phyloP scores from a whole-genome alignment of 2,113 vertebrate species.

The Nibea coibor region DNA sequence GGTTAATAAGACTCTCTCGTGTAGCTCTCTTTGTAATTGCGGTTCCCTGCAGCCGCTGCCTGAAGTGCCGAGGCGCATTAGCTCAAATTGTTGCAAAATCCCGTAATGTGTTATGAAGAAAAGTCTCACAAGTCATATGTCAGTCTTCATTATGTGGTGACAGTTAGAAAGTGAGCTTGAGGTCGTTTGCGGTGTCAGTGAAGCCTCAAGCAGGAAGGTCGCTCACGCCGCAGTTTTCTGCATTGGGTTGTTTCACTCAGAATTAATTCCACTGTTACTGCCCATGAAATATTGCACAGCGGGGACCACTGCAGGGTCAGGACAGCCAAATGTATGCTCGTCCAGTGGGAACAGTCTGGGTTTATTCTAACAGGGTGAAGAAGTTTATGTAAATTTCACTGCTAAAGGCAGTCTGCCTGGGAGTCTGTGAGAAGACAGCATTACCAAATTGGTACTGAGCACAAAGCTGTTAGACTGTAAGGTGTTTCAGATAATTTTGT shows the following conservation, averaged over 20 bases:
- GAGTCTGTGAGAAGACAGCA: not conserved
- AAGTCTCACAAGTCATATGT: conserved; percentile 14
- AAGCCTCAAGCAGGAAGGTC: not conserved
- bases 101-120: not conserved
- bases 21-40: not conserved
- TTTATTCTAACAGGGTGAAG: not conserved
- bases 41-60: conserved; percentile 15
- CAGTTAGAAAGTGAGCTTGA: not conserved
- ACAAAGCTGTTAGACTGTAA: not conserved
- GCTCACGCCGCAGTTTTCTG: not conserved
- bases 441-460: not conserved
- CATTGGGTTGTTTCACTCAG: not conserved
- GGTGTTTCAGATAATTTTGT: not conserved
- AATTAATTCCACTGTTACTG: not conserved
- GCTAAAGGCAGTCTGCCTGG: not conserved
- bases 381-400: conserved; percentile 3
- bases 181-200: not conserved
- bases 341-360: not conserved
- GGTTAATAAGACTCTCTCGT: conserved; percentile 17
- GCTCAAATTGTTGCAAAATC: conserved; percentile 19
- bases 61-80: conserved; percentile 2
- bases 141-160: conserved; percentile 3
- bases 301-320: not conserved
- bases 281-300: not conserved
- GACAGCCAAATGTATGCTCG: not conserved